These are phyloP conservation scores for Mobula birostris DNA, from an alignment of 2,113 vertebrate genomes.

Conservation along the genomic window DNA sequence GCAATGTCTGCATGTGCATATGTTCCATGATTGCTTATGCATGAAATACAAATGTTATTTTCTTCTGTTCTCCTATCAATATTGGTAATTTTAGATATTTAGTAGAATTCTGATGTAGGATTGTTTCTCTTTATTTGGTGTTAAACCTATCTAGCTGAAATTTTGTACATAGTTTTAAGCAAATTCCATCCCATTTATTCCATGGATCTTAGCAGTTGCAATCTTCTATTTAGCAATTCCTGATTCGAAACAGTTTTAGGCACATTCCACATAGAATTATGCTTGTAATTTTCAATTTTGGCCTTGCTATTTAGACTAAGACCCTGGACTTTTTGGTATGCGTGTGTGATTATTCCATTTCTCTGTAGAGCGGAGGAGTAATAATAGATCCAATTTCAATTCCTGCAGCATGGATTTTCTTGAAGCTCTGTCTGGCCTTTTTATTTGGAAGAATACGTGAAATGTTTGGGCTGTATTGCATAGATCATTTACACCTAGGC, in stretches of 20 bases:
- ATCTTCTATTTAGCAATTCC: not conserved
- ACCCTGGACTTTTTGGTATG: not conserved
- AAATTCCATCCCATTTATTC: not conserved
- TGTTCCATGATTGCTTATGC: not conserved
- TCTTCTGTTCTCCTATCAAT: not conserved
- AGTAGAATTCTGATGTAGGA: not conserved
- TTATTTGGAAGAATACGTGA: not conserved
- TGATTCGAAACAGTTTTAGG: not conserved
- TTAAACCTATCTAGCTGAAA: not conserved
- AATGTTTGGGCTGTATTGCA: not conserved
- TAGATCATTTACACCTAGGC: not conserved
- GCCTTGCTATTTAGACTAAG: not conserved
- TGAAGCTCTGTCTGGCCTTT: not conserved
- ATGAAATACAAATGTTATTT: not conserved
- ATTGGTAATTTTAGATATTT: not conserved
- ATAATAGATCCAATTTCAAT: not conserved
- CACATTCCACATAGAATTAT: no score
- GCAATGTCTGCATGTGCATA: not conserved
- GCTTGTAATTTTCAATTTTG: not conserved
- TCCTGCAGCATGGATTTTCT: conserved; percentile 4
- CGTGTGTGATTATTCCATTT: conserved; percentile 6
- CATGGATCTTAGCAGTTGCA: not conserved
- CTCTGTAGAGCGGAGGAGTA: not conserved
- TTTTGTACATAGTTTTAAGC: not conserved
- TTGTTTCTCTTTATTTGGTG: not conserved